Percentiles rank a stretch among this genome's conserved stretches.
Evolutionary conservation across 2,113 vertebrate species (phyloP).

Genomic region (Cephalopholis sonnerati): DNA sequence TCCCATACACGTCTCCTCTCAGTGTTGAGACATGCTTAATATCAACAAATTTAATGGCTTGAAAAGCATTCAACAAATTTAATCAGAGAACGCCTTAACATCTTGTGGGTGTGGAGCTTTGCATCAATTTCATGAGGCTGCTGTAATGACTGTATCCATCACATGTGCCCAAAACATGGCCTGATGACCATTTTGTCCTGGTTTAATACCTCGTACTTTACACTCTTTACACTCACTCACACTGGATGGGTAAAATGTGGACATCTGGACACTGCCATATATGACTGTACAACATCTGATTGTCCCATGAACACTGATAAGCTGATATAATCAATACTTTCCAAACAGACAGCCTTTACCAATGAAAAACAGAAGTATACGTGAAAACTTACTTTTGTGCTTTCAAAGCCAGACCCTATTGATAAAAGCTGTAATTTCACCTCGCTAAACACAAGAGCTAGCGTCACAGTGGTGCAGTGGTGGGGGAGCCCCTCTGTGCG

Average conservation of each 20-base stretch:
- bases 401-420: too few species aligned
- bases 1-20: slow-evolving; percentile 35
- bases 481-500: too few species aligned
- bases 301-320: not conserved
- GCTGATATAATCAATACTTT: not conserved
- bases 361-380: too few species aligned
- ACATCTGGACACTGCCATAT: not conserved
- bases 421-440: too few species aligned
- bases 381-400: too few species aligned
- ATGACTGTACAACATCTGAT: not conserved
- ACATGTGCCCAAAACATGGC: slow-evolving; percentile 47
- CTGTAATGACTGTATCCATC: slow-evolving; percentile 80
- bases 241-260: not conserved
- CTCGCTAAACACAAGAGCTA: too few species aligned
- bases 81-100: slow-evolving; percentile 59
- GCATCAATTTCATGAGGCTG: slow-evolving; percentile 71
- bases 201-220: slow-evolving; percentile 55
- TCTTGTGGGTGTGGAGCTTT: slow-evolving; percentile 71
- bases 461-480: too few species aligned
- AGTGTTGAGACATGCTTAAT: slow-evolving; percentile 42
- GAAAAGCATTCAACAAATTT: slow-evolving; percentile 49
- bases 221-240: not conserved
- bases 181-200: slow-evolving; percentile 70
- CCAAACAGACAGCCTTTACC: too few species aligned
- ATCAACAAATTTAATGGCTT: slow-evolving; percentile 58